These are phyloP conservation scores for Sarcophilus harrisii DNA, from an alignment of 2,797 vertebrate species.

Conservation along the genomic window DNA sequence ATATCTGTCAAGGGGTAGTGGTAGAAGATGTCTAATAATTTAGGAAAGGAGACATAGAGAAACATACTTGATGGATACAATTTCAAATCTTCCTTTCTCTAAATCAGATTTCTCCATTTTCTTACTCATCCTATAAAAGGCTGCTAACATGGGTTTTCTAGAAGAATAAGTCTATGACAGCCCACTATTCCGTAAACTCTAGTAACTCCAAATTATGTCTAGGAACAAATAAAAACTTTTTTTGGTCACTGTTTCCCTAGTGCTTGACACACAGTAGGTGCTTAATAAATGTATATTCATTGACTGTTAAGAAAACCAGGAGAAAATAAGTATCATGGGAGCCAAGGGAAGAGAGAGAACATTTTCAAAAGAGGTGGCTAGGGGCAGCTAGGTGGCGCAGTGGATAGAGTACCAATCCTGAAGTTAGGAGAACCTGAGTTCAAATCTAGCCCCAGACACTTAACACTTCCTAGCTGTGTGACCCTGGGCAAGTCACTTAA, in stretches of 20 bases:
- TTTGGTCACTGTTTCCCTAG: accelerated
- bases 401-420: no score
- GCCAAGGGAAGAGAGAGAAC: neutral
- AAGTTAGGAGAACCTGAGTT: no score
- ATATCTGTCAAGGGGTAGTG: neutral
- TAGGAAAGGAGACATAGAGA: neutral
- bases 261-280: neutral
- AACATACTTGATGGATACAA: neutral
- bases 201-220: neutral
- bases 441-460: no score
- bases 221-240: no score
- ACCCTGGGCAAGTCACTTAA: no score
- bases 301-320: neutral
- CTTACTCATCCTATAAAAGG: neutral
- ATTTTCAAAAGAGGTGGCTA: neutral
- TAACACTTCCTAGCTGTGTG: no score
- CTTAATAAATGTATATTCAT: neutral
- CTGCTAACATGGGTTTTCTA: neutral
- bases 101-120: neutral
- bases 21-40: neutral
- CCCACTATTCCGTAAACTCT: neutral
- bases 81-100: neutral
- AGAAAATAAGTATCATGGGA: neutral
- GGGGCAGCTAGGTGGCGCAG: no score
- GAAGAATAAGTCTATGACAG: neutral